These are phyloP conservation scores for Pedicia rivosa DNA, from an alignment of 2,888 invertebrate species.

Conservation along the genomic window DNA sequence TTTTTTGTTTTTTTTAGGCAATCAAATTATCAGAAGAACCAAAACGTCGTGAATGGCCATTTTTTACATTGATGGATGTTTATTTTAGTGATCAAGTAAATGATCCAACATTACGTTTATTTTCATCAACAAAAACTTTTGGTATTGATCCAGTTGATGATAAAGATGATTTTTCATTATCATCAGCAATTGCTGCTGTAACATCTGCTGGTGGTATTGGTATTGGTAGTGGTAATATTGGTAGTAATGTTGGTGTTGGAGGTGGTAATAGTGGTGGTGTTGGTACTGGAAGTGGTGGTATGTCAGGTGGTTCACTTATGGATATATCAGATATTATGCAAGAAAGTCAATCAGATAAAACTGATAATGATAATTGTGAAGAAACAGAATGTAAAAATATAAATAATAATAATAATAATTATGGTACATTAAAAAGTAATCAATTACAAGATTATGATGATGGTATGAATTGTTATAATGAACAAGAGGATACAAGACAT, in stretches of 20 bases:
- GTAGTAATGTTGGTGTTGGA: too few species aligned
- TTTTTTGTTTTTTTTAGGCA: conserved; percentile 17
- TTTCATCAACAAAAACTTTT: conserved; percentile 31
- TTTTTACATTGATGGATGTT: conserved; percentile 31
- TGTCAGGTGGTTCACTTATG: conserved; percentile 20
- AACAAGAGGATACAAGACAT: conserved; percentile 1
- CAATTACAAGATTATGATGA: conserved; percentile 2
- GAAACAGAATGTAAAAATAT: conserved; percentile 6
- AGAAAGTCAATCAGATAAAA: conserved; percentile 8
- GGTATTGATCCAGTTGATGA: conserved; percentile 29
- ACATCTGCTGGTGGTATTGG: conserved; percentile 21
- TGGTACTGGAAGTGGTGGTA: conserved; percentile 8
- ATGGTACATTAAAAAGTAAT: conserved; percentile 1
- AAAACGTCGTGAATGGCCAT: conserved; percentile 31
- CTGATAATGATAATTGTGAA: conserved; percentile 7
- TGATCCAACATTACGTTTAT: conserved; percentile 30
- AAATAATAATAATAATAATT: conserved; percentile 4
- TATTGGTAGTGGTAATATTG: conserved; percentile 7
- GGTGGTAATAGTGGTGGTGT: too few species aligned
- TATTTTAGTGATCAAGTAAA: conserved; percentile 33
- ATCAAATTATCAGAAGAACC: conserved; percentile 33
- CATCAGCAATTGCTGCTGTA: conserved; percentile 30
- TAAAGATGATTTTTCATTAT: conserved; percentile 31
- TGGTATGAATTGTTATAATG: neutral
- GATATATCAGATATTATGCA: conserved; percentile 28